Conservation (phyloP, 1,140 invertebrate genomes). For the Ladona fulva region DNA sequence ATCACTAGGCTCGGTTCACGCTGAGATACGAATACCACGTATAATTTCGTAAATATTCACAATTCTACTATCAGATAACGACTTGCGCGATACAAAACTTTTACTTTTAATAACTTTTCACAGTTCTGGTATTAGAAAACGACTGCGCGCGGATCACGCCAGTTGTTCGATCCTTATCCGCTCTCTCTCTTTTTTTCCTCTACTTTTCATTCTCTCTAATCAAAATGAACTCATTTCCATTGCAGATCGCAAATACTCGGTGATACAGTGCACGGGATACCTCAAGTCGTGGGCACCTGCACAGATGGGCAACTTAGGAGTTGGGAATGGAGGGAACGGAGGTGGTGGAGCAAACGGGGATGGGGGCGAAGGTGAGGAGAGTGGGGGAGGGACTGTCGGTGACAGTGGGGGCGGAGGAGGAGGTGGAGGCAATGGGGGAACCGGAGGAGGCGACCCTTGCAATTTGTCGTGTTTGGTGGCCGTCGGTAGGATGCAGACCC, state of each 20-base stretch:
- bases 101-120: too few relatives aligned
- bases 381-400: constrained; percentile 31
- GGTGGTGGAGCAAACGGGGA: constrained; percentile 36
- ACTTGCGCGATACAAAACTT: too few relatives aligned
- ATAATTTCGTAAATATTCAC: too few relatives aligned
- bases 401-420: constrained; percentile 34
- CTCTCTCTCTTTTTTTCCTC: too few relatives aligned
- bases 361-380: constrained; percentile 55
- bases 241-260: constrained; percentile 64
- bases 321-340: constrained; percentile 34
- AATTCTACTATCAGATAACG: too few relatives aligned
- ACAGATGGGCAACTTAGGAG: constrained; percentile 48
- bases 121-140: too few relatives aligned
- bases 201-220: too few relatives aligned
- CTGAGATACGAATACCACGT: too few relatives aligned
- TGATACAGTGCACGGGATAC: constrained; percentile 84
- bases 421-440: constrained; percentile 56
- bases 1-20: too few relatives aligned
- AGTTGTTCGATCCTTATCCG: too few relatives aligned
- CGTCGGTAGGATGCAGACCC: constrained; percentile 59
- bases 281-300: constrained; percentile 83
- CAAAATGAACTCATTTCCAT: constrained; percentile 18
- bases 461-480: constrained; percentile 81
- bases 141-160: too few relatives aligned
- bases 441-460: constrained; percentile 39